Evolutionary conservation across 2,888 invertebrate species (phyloP).

Genomic region (Diadegma fenestrale): DNA sequence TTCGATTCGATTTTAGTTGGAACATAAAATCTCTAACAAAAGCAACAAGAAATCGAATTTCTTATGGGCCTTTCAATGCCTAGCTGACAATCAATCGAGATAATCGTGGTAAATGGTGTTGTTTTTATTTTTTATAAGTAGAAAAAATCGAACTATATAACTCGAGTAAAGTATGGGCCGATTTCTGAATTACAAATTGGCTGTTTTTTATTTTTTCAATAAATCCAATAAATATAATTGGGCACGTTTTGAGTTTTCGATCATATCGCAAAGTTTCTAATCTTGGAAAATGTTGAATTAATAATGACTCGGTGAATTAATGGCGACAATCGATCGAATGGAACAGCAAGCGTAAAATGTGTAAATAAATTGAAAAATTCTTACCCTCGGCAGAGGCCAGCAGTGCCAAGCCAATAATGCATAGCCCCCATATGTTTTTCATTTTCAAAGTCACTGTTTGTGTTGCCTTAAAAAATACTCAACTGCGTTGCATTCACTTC

Average conservation of each 20-base stretch:
- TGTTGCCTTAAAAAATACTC: neutral
- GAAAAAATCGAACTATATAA: too few relatives aligned
- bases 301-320: neutral
- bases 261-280: neutral
- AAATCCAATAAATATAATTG: neutral
- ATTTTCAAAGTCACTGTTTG: conserved; percentile 51
- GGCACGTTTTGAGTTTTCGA: neutral
- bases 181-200: too few relatives aligned
- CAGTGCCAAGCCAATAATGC: conserved; percentile 50
- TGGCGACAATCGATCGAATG: neutral
- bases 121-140: neutral
- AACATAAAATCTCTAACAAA: neutral
- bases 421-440: conserved; percentile 42
- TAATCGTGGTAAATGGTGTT: neutral
- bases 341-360: neutral
- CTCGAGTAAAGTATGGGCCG: too few relatives aligned
- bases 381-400: conserved; percentile 54
- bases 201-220: too few relatives aligned
- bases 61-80: neutral
- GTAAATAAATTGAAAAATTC: conserved; percentile 5
- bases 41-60: neutral
- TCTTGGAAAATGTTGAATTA: neutral
- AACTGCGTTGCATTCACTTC: conserved; percentile 54
- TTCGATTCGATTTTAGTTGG: neutral
- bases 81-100: neutral